Evolutionary conservation across 2,888 invertebrate species (phyloP).

Genomic region (Sepioteuthis lessoniana): DNA sequence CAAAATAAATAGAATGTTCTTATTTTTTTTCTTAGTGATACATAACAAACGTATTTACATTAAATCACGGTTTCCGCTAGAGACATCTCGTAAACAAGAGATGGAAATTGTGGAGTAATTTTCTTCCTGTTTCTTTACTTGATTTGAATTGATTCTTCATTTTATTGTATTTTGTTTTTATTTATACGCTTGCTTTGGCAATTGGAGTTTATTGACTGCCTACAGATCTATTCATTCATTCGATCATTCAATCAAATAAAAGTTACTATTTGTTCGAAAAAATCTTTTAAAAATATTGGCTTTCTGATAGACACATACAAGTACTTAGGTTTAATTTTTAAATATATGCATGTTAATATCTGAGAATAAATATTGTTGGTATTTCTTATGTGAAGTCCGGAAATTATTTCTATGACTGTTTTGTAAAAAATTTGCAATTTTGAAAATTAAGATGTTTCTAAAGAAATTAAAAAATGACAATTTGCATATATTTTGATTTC

Average conservation of each 20-base stretch:
- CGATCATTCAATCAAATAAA: neutral
- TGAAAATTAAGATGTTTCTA: too few species aligned
- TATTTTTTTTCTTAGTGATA: neutral
- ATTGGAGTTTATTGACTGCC: neutral
- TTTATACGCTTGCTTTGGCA: neutral
- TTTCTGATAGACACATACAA: neutral
- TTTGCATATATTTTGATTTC: too few species aligned
- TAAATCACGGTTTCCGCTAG: neutral
- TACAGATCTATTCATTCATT: neutral
- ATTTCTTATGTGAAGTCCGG: too few species aligned
- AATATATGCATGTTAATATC: neutral
- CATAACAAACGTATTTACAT: slow-evolving; percentile 23
- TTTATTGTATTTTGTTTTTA: neutral
- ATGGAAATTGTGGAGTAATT: slow-evolving; percentile 33
- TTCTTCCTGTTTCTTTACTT: neutral
- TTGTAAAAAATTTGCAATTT: too few species aligned
- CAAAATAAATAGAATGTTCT: neutral
- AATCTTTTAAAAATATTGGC: neutral
- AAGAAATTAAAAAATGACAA: too few species aligned
- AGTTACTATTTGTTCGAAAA: neutral
- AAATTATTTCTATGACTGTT: too few species aligned
- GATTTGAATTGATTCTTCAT: neutral
- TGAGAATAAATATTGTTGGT: too few species aligned
- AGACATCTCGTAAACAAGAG: slow-evolving; percentile 33
- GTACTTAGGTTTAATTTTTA: neutral